Evolutionary conservation across 2,113 vertebrate genomes (phyloP), one percentile per base, ranked within the genome.

Genomic region (Hiodon tergisus): DNA sequence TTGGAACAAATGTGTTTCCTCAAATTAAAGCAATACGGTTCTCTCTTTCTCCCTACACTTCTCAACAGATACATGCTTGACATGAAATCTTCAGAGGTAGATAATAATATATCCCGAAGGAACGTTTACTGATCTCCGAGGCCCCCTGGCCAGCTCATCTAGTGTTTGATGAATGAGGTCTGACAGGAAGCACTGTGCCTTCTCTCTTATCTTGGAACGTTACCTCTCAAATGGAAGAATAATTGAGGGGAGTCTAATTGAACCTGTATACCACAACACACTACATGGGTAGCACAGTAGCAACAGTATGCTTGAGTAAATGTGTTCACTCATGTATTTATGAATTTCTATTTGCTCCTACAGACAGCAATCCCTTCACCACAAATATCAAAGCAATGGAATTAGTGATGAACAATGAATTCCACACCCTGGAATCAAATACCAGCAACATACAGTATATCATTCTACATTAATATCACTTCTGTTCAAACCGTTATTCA

Each of bases 171-270:
- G 59, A 63, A 52, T 51, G 57, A 62, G n/a, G 48, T 66, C 31
- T 66, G 63, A 66, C 31, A 3, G 16, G 63, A 11, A 47, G 63
- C 31, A 2, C 59, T 17, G 69, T 46, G 7, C n/a, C 52, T 52
- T 16, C 59, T 62, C 31, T 63, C 47, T 66, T 66, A 48, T 8
- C 71, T 9, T 10, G 17, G 16, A 58, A 17, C 59, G 53, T 46
- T 55, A 53, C 53, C 60, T 52, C 59, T 63, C 59, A 73, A 52
- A 73, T 4, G 6, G 50, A 59, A 73, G 14, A 73, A 58, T 63
- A 63, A 73, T 11, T 5, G 4, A 67, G 3, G 61, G 13, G 72
- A 57, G 17, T 48, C 50, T 58, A 11, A 58, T 59, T 60, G 10
- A 59, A 46, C 54, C 46, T 52, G n/a, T 11, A 67, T n/a, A 66